Evolutionary conservation across 2,113 vertebrate species (phyloP), one percentile per base, ranked within the genome.

Genomic region (Collichthys lucidus): DNA sequence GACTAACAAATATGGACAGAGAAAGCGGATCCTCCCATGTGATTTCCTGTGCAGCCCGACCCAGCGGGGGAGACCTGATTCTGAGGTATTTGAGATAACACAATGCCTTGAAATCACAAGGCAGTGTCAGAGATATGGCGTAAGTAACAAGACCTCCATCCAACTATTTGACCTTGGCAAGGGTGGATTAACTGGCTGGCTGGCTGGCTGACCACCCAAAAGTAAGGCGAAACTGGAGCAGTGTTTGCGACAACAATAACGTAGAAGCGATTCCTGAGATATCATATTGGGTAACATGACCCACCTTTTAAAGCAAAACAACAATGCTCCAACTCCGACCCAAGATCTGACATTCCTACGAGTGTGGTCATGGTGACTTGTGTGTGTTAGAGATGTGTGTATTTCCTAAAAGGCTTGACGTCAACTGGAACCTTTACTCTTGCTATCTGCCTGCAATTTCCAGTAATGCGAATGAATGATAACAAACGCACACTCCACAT

Each of bases 141-240:
- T 52, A 88, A 87, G 81, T 75, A 87, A 88, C 84, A 77, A 87
- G 73, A 88, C 52, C 50, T 74, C 57, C 24, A 29, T 82, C 89
- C 92, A 93, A 93, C 76, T 92, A 93, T 94, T 93, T 84, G 78
- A 90, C 91, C 86, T 82, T 82, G 86, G 86, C 84, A 80, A 66
- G 56, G 71, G 29, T 22, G 26, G 75, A 74, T 77, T 62, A 61
- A 73, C 69, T 69, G 50, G 57, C 64, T 77, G 84, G 63, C 71
- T 83, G 77, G 68, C 82, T 75, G 76, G 73, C 78, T 86, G 91
- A 88, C 92, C 91, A 93, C 90, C 89, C 90, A 94, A 90, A 89
- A 76, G 72, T 49, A 56, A 87, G 63, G 75, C 11, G 62, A 83
- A 91, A 85, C 67, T 55, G 42, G 60, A 88, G 74, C 71, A 72